These are phyloP conservation scores for Lynx canadensis DNA, from an alignment of 2,113 vertebrate species.

Conservation along the genomic window DNA sequence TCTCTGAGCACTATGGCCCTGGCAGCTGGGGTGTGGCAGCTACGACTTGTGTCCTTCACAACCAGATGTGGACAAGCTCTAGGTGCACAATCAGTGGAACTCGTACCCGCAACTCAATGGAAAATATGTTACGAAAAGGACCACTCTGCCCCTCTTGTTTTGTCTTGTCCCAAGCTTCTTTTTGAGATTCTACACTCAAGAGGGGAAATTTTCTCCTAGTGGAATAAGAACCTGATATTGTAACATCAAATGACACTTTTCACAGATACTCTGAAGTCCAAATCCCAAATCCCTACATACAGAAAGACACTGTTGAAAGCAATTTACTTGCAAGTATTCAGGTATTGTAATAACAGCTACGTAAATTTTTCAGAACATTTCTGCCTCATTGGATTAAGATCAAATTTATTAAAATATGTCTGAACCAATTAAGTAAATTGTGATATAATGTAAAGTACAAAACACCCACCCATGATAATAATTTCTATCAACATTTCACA, in stretches of 20 bases:
- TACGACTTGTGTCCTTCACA: not conserved
- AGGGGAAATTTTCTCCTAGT: conserved; percentile 13
- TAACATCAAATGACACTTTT: conserved; percentile 6
- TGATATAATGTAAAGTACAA: conserved; percentile 81
- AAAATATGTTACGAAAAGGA: not conserved
- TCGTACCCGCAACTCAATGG: not conserved
- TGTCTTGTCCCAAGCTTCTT: not conserved
- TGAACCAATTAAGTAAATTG: conserved; percentile 83
- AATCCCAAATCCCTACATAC: conserved; percentile 45
- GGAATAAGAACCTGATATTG: not conserved
- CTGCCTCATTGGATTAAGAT: conserved; percentile 86
- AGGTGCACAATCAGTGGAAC: not conserved
- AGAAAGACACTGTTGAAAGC: conserved; percentile 62
- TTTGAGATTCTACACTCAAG: conserved; percentile 34
- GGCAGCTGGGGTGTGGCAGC: no score
- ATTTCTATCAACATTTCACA: conserved; percentile 85
- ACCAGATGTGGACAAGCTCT: not conserved
- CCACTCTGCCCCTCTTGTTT: not conserved
- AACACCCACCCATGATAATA: conserved; percentile 79
- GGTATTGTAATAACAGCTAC: conserved; percentile 77
- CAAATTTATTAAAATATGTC: conserved; percentile 85
- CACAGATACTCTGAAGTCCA: conserved; percentile 30
- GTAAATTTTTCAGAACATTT: conserved; percentile 79
- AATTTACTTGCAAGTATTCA: conserved; percentile 70
- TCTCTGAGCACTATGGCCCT: rapidly evolving